These are phyloP conservation scores for Saturnia japonica DNA, from an alignment of 2,888 invertebrate genomes.

Conservation along the genomic window DNA sequence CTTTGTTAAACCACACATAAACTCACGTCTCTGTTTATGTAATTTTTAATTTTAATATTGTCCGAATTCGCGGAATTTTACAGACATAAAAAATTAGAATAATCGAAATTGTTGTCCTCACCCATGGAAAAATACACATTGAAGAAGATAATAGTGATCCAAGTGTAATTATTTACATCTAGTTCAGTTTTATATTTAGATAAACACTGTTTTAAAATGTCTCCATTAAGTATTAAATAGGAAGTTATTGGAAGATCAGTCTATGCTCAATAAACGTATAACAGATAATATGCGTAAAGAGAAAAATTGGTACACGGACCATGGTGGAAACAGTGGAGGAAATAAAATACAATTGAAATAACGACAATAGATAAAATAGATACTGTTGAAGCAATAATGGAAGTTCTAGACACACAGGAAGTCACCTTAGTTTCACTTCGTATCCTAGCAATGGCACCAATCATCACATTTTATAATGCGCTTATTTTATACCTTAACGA, in stretches of 20 bases:
- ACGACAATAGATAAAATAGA: constrained; percentile 13
- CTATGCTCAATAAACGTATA: not conserved
- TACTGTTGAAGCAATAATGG: constrained; percentile 65
- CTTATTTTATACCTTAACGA: constrained; percentile 70
- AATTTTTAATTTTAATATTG: too few species aligned
- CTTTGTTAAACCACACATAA: not conserved
- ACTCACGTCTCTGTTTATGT: too few species aligned
- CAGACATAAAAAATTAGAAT: too few species aligned
- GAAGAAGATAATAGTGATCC: not conserved
- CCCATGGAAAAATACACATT: not conserved
- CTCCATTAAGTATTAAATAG: not conserved
- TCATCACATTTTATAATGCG: constrained; percentile 81
- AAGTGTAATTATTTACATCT: not conserved
- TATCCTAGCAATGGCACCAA: constrained; percentile 81
- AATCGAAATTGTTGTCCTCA: not conserved
- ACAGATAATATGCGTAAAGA: not conserved
- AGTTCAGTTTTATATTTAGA: not conserved
- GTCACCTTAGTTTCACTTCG: constrained; percentile 62
- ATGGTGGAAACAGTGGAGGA: not conserved
- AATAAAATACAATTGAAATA: not conserved
- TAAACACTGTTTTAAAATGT: not conserved
- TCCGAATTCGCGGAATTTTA: too few species aligned
- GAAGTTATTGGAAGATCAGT: constrained; percentile 7
- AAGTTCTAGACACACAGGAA: constrained; percentile 70
- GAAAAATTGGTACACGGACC: not conserved